Evolutionary conservation across 2,113 vertebrate genomes (phyloP), one percentile per base, ranked within the genome.

Genomic region (Dissostichus mawsoni): DNA sequence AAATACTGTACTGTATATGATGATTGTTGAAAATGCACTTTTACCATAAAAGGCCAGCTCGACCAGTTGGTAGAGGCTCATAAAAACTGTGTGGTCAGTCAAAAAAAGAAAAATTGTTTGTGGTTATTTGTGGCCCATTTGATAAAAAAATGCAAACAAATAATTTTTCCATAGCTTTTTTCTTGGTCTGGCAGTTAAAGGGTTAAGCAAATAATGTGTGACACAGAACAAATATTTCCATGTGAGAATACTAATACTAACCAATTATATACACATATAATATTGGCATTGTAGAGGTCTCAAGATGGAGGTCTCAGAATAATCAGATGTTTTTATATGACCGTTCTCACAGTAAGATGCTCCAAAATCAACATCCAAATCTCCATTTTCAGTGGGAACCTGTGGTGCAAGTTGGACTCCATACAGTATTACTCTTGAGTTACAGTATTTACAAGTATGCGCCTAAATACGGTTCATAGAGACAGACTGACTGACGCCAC

Each of bases 401-500:
- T 57, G 25, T n/a, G 45, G 70, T 62, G 68, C 36, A 4, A 59
- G 50, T 57, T 55, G 9, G 76, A 36, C 76, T 74, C n/a, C 71
- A n/a, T 57, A 44, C 74, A 56, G 20, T 62, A 58, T 55, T 56
- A 41, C 29, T 68, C 45, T 66, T 41, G 16, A 80, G 52, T 66
- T 76, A 68, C 33, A 59, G n/a, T 52, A 62, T 80, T 79, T 66
- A 72, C 59, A 77, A 55, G 65, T 83, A 61, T 65, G n/a, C 1
- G 16, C 14, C 47, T 45, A 8, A 36, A 82, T 62, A 55, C 52
- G 47, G 36, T 41, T 7, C 36, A 41, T 41, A 80, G 65, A 80
- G 76, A 66, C 78, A 90, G 78, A 85, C 85, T 59, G 63, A 68
- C 75, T 63, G 74, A 71, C 59, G 23, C 74, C 70, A 53, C 29